Evolutionary conservation across 2,113 vertebrate genomes (phyloP), one percentile per base, ranked within the genome.

Genomic region (Cromileptes altivelis): DNA sequence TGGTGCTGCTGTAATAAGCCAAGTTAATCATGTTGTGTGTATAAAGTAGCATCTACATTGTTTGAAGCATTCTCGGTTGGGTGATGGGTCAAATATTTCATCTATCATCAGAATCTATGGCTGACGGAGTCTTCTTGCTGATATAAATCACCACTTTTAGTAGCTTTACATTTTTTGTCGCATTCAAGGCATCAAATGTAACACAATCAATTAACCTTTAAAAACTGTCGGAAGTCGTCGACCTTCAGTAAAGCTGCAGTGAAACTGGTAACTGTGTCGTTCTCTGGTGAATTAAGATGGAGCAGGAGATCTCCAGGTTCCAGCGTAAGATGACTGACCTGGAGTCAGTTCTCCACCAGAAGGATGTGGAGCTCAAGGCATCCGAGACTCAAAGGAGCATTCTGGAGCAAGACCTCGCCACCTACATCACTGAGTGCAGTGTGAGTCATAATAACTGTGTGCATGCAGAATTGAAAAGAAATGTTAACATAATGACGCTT

Each of bases 341-440:
- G 95, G 98, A 99, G 97, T 97, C 98, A 94, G 98, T 98, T 75
- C 97, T 99, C 93, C 98, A 98, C 95, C 98, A 99, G 96, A 99
- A 99, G 95, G 98, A 99, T 95, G 97, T 99, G 96, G 98, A 99
- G 95, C 96, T 99, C 90, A 98, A 99, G 95, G 97, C 98, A 87
- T 99, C 98, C 73, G 98, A 99, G 96, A 98, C 97, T 85, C 98
- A 99, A 95, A 96, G 98, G 94, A 97, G 96, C 94, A 97, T 99
- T 93, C 96, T 99, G 93, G 98, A 99, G 91, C 98, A 99, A 94
- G 98, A 99, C 95, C 97, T 99, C 84, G 98, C 98, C 90, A 99
- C 98, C 92, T 99, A 99, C 96, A 99, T 99, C 94, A 99, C 98
- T 80, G 98, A 99, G 94, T 99, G 98, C 96, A 99, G 98, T 90